These are phyloP conservation scores for Archips crataeganus DNA, from an alignment of 2,888 invertebrate genomes.

Conservation along the genomic window DNA sequence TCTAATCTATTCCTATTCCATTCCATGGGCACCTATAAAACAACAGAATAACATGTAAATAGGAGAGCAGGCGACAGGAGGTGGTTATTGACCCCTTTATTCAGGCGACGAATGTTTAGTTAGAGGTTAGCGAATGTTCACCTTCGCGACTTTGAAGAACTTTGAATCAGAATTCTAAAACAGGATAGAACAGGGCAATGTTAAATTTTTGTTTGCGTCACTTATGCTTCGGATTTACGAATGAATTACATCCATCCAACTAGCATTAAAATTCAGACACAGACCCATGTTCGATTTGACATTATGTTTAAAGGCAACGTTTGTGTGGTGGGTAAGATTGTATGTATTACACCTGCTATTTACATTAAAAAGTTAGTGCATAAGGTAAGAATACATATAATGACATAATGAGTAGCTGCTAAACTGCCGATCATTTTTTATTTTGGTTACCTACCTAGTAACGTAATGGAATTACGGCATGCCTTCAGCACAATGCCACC, in stretches of 20 bases:
- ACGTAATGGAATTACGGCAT: too few relatives aligned
- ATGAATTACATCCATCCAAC: neutral
- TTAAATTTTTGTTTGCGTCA: slow-evolving; percentile 4
- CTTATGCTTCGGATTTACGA: neutral
- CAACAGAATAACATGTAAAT: slow-evolving; percentile 26
- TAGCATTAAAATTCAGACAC: neutral
- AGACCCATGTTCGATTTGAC: neutral
- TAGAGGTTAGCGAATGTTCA: slow-evolving; percentile 54
- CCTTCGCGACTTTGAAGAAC: slow-evolving; percentile 62
- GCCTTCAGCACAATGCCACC: too few relatives aligned
- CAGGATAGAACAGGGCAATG: slow-evolving; percentile 1
- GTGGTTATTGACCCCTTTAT: slow-evolving; percentile 55
- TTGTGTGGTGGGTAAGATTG: too few relatives aligned
- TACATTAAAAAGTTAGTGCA: too few relatives aligned
- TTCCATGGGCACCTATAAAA: slow-evolving; percentile 14
- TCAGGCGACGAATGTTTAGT: slow-evolving; percentile 49
- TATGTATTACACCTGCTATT: too few relatives aligned
- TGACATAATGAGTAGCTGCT: too few relatives aligned
- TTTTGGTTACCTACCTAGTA: too few relatives aligned
- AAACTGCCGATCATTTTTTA: too few relatives aligned
- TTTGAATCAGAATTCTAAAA: slow-evolving; percentile 45
- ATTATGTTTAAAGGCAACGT: neutral
- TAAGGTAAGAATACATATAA: too few relatives aligned
- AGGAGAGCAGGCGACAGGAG: slow-evolving; percentile 26
- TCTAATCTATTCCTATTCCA: neutral